A percentile compares a stretch with the other conserved stretches of the same genome.
Evolutionary conservation across 2,888 invertebrate genomes (phyloP).

Genomic region (Lymantria dispar): DNA sequence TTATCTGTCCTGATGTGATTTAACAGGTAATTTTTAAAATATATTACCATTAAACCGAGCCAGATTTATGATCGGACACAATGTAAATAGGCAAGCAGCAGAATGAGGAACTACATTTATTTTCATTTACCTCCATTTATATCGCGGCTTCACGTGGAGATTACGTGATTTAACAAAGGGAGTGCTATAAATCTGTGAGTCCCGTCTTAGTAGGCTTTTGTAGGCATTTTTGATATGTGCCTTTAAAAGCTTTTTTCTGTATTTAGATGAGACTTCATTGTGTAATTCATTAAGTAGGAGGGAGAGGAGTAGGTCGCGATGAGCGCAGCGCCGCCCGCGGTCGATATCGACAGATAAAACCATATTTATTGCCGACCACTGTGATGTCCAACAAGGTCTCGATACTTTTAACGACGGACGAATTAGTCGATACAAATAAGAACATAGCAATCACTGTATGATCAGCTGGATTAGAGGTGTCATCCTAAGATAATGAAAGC

Average conservation of each 20-base stretch:
- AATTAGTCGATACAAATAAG: constrained; percentile 73
- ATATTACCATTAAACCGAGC: constrained; percentile 74
- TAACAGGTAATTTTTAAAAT: constrained; percentile 80
- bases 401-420: constrained; percentile 67
- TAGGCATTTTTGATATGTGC: constrained; percentile 83
- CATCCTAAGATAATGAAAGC: constrained; percentile 14
- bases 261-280: constrained; percentile 83
- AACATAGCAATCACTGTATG: constrained; percentile 36
- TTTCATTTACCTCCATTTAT: constrained; percentile 81
- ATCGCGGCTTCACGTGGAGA: constrained; percentile 80
- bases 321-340: constrained; percentile 62
- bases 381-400: constrained; percentile 68
- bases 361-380: constrained; percentile 74
- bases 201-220: constrained; percentile 82
- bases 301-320: constrained; percentile 70
- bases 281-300: constrained; percentile 81
- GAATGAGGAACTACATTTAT: constrained; percentile 82
- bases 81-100: constrained; percentile 78
- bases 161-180: constrained; percentile 82
- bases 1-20: constrained; percentile 81
- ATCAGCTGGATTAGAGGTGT: constrained; percentile 15
- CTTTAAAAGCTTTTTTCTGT: constrained; percentile 83
- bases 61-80: constrained; percentile 69
- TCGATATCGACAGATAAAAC: constrained; percentile 79
- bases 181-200: constrained; percentile 76